Evolutionary conservation across 1,140 invertebrate species (phyloP), one percentile per base, ranked within the genome.

Genomic region (Eulimnadia texana): DNA sequence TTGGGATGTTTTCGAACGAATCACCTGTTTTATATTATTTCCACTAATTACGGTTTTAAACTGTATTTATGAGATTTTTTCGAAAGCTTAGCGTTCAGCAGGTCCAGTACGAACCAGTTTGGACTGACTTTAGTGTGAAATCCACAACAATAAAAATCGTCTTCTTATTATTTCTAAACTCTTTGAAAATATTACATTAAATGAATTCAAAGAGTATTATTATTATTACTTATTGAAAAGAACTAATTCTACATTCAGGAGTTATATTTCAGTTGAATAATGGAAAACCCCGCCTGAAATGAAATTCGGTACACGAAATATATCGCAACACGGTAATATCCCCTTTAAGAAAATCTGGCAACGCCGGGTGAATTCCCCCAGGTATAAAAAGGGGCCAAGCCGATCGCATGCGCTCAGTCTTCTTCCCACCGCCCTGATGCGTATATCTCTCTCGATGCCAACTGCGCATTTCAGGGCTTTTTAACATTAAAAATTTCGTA

Each of bases 401-500:
- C 33, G 33, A 6, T 9, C 6, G 16, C 33, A 42, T 42, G 33
- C 33, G 33, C 33, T 16, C 6, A 42, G 33, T 42, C 33, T 42
- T 16, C 16, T 9, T 42, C 16, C 16, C 33, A 16, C 33, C 33
- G 33, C 33, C 33, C 33, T 42, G 33, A 42, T 42, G 33, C 16
- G 33, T 42, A 16, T 42, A 6, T 9, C 33, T 42, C 33, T 42
- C 33, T 42, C 33, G n/a, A n/a, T n/a, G n/a, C n/a, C n/a, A n/a
- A n/a, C n/a, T n/a, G 33, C 33, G 33, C 33, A 42, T 16, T 42
- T 42, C 33, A 42, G 33, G 33, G 33, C 6, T 16, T 42, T 42
- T 42, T 42, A 42, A 6, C 28, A 27, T 20, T 29, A 29, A 33
- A 57, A 33, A 57, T 57, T 33, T 57, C 33, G 55, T 57, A 23